Percentiles rank a stretch among this genome's conserved stretches.
Conservation (phyloP, 2,888 invertebrate genomes). For the Thelaira solivaga region DNA sequence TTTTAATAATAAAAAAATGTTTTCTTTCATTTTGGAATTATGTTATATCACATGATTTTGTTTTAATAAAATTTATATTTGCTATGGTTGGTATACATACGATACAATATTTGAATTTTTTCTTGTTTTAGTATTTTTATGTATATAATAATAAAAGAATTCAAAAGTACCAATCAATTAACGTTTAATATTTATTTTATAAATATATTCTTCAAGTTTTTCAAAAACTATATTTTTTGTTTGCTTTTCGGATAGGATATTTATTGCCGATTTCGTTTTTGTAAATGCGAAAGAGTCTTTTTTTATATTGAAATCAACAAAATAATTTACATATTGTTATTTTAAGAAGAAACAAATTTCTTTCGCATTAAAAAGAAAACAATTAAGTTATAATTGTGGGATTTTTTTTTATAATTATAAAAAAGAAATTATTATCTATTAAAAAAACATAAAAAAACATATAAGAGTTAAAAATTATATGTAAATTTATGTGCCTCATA, state of each 20-base stretch:
- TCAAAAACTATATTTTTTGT: too few relatives aligned
- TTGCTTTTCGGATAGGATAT: too few relatives aligned
- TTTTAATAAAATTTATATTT: slow-evolving; percentile 30
- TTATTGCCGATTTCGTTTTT: too few relatives aligned
- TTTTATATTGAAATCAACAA: too few relatives aligned
- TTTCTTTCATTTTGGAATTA: slow-evolving; percentile 57
- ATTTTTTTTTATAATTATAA: slow-evolving; percentile 11
- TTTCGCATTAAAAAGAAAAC: background rate
- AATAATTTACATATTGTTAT: too few relatives aligned
- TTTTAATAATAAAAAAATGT: slow-evolving; percentile 45
- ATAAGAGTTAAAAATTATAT: slow-evolving; percentile 48
- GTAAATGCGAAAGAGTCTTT: too few relatives aligned
- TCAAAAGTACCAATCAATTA: too few relatives aligned
- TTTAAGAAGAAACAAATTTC: slow-evolving; percentile 14
- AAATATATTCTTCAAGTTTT: slow-evolving; percentile 22
- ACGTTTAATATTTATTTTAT: slow-evolving; percentile 13
- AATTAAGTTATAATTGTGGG: background rate
- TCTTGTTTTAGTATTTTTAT: slow-evolving; percentile 11
- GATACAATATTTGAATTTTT: slow-evolving; percentile 50
- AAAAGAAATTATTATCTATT: slow-evolving; percentile 39
- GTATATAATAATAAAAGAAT: slow-evolving; percentile 18
- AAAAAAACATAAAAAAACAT: slow-evolving; percentile 21
- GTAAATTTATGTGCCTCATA: slow-evolving; percentile 72
- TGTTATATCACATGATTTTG: slow-evolving; percentile 50
- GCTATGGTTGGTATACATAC: slow-evolving; percentile 59